These are phyloP conservation scores for Eupithecia inturbata DNA, from an alignment of 2,888 invertebrate species.

Conservation along the genomic window DNA sequence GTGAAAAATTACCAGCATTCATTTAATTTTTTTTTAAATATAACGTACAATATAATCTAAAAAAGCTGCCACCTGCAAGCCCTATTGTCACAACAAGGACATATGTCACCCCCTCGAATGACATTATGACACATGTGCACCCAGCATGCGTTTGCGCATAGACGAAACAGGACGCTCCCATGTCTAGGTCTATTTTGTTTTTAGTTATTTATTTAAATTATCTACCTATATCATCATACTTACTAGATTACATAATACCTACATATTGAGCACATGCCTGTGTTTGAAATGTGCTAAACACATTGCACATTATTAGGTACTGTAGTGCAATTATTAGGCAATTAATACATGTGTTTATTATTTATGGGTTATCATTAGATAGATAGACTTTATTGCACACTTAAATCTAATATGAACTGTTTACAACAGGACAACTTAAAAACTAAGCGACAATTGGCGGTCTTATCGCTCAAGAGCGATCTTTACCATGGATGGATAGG, in stretches of 20 bases:
- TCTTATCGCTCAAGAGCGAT: no score
- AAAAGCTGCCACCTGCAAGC: conserved; percentile 36
- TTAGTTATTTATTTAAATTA: neutral
- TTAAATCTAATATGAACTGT: no score
- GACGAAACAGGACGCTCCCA: conserved; percentile 57
- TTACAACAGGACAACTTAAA: no score
- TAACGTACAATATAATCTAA: neutral
- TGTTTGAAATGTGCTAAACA: neutral
- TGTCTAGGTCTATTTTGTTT: conserved; percentile 43
- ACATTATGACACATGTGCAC: conserved; percentile 64
- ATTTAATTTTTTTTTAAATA: neutral
- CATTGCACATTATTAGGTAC: neutral
- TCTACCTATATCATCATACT: neutral
- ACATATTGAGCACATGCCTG: neutral
- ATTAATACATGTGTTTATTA: neutral
- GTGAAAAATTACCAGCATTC: neutral
- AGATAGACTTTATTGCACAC: no score
- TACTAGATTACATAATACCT: neutral
- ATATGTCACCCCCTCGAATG: conserved; percentile 68
- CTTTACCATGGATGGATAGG: no score
- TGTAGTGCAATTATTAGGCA: neutral
- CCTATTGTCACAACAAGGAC: conserved; percentile 58
- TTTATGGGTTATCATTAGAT: neutral
- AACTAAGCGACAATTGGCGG: no score
- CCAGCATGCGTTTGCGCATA: conserved; percentile 63